These are phyloP conservation scores for Eriosoma lanigerum DNA, from an alignment of 1,140 invertebrate genomes.

Conservation along the genomic window DNA sequence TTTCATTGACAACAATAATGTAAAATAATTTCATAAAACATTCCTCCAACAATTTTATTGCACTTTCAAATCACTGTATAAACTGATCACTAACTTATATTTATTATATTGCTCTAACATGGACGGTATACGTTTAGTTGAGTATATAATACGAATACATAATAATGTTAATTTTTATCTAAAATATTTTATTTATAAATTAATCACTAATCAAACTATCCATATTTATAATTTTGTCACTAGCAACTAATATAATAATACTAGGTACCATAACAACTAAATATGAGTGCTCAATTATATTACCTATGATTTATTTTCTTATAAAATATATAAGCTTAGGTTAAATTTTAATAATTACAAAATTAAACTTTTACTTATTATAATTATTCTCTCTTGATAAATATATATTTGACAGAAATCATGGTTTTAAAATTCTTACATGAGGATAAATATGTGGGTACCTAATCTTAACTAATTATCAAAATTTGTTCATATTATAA, in stretches of 20 bases:
- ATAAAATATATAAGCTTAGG: not conserved
- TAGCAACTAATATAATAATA: not conserved
- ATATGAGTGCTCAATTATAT: not conserved
- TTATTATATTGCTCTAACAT: constrained; percentile 15
- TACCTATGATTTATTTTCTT: not conserved
- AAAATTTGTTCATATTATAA: not conserved
- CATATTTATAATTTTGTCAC: not conserved
- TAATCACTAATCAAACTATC: not conserved
- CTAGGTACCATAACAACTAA: not conserved
- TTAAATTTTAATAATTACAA: not conserved
- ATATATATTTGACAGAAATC: not conserved
- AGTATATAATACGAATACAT: not conserved
- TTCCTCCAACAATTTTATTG: constrained; percentile 29
- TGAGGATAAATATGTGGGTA: not conserved
- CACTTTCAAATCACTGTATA: constrained; percentile 18
- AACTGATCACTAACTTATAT: constrained; percentile 13
- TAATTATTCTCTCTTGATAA: not conserved
- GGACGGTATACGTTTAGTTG: constrained; percentile 20
- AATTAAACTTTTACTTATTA: not conserved
- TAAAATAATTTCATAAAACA: constrained; percentile 17
- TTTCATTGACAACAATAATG: constrained; percentile 29
- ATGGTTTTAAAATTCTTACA: constrained; percentile 14
- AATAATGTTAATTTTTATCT: not conserved
- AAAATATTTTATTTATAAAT: constrained; percentile 3
- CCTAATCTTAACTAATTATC: not conserved